Evolutionary conservation across 2,888 invertebrate species (phyloP), one percentile per base, ranked within the genome.

Genomic region (Cryptocephalus moraei): DNA sequence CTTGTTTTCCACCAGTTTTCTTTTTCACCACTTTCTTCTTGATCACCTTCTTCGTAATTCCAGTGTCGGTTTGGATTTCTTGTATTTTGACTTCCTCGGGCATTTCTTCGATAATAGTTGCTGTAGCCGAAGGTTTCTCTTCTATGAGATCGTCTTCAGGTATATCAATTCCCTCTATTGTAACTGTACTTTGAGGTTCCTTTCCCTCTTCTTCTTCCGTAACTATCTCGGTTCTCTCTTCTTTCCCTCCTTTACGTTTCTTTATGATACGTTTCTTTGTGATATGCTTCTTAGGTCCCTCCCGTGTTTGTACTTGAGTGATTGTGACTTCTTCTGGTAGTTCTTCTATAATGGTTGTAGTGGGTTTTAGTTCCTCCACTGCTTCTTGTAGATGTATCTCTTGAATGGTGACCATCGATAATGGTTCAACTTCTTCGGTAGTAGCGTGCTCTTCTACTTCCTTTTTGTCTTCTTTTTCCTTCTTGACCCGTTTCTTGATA

Each of bases 391-490:
- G 47, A n/a, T 46, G 47, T 14, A 55, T 49, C 55, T 63, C 60
- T 53, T 61, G 50, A 6, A 64, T 61, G 2, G 54, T 55, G 33
- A 67, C 61, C 33, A 66, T 63, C 42, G 58, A 67, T 45, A 69
- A 59, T 0, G 75, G 75, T 47, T 70, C 62, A 48, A 72, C 73
- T 56, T 71, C 65, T 56, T 69, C 67, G 36, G 72, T 62, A 13
- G 73, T 73, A 43, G 68, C 61, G 43, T 75, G 73, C 66, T 73
- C 70, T 0, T 72, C 66, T 54, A 48, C 63, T 56, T 75, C 72
- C 39, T 71, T 63, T 55, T 65, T 69, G 39, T 63, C 57, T 43
- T 67, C 72, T 51, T 56, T 70, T 1, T 66, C 68, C 55, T 72
- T 74, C 47, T 65, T 73, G 36, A 67, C 60, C 32, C 72, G 64